phyloP scores from a whole-genome alignment of 2,888 invertebrate species.

The Temnothorax rugatulus region DNA sequence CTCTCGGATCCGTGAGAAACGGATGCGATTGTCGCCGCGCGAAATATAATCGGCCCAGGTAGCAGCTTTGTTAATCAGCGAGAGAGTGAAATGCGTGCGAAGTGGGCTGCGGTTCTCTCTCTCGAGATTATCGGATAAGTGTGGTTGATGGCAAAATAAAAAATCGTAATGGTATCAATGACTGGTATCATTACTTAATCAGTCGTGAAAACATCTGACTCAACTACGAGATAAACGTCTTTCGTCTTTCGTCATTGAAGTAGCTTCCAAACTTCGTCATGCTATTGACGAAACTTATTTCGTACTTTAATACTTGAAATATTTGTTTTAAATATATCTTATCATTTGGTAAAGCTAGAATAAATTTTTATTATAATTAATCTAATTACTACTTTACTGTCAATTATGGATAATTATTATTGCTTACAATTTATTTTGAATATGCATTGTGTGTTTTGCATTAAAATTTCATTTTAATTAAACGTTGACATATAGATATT shows the following conservation, averaged over 20 bases:
- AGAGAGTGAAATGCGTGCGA: constrained; percentile 66
- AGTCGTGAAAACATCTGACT: not conserved
- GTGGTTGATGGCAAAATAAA: not conserved
- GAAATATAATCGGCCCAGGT: constrained; percentile 46
- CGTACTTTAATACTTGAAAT: not conserved
- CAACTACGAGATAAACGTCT: not conserved
- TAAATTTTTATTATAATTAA: not conserved
- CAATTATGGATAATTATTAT: not conserved
- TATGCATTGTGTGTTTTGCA: not conserved
- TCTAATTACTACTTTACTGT: not conserved
- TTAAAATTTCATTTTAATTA: constrained; percentile 5
- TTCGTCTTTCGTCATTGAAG: too few species aligned
- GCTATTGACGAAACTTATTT: not conserved
- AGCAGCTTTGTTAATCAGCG: constrained; percentile 33
- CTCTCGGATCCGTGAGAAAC: constrained; percentile 68
- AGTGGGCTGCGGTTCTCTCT: not conserved
- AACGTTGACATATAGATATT: not conserved
- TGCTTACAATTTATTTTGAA: not conserved
- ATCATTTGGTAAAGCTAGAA: not conserved
- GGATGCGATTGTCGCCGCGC: constrained; percentile 60
- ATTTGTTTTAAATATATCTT: constrained; percentile 4
- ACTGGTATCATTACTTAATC: not conserved
- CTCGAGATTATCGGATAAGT: constrained; percentile 34
- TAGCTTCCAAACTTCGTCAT: not conserved
- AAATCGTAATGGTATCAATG: not conserved